Conservation (phyloP, 2,113 vertebrate species). For the Bufo bufo region DNA sequence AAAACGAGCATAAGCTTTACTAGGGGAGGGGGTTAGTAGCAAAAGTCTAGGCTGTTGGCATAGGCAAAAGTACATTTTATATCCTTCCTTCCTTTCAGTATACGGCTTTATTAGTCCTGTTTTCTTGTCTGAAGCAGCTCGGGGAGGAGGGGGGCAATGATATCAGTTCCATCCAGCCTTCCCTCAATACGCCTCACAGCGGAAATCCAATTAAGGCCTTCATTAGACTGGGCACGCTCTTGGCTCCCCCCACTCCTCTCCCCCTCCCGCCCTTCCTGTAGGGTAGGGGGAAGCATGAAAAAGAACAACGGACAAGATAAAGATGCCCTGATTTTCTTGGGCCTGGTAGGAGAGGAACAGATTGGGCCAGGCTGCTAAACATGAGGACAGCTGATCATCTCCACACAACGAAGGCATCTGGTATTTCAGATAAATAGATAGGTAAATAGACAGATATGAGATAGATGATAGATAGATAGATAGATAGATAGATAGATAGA, state of each 20-base stretch:
- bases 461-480: not conserved
- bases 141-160: conserved; percentile 3
- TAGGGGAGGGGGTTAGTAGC: not conserved
- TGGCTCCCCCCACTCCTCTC: not conserved
- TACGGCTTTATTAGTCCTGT: conserved; percentile 12
- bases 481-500: no score
- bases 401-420: not conserved
- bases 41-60: not conserved
- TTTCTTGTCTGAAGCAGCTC: conserved; percentile 22
- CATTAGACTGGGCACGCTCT: conserved; percentile 29
- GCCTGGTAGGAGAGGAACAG: conserved; percentile 26
- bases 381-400: conserved; percentile 17
- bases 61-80: not conserved
- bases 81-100: not conserved
- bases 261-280: conserved; percentile 22
- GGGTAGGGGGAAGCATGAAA: not conserved
- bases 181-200: conserved; percentile 10
- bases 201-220: conserved; percentile 54
- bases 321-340: conserved; percentile 18
- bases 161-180: conserved; percentile 44
- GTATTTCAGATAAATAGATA: not conserved
- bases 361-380: conserved; percentile 29
- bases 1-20: conserved; percentile 10
- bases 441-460: not conserved
- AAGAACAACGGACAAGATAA: conserved; percentile 36